Conservation (phyloP, 35 echinoderm and acorn worm species). For the Eucidaris tribuloides region DNA sequence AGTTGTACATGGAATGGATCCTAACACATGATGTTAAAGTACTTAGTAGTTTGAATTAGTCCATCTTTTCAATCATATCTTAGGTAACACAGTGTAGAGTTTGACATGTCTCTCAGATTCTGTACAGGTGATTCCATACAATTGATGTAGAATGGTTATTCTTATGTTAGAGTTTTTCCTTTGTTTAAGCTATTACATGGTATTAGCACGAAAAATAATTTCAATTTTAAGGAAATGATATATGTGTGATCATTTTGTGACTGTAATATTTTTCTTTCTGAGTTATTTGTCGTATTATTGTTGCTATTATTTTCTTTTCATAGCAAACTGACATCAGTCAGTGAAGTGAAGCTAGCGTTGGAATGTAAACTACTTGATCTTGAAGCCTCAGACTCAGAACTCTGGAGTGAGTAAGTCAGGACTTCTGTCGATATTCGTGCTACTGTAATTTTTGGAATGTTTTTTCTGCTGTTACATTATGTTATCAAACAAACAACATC, state of each 20-base stretch:
- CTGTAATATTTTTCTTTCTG: neutral
- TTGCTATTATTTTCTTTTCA: neutral
- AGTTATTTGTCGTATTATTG: constrained; percentile 2
- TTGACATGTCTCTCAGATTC: too few relatives aligned
- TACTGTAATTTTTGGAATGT: too few relatives aligned
- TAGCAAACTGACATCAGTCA: constrained; percentile 67
- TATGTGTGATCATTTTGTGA: neutral
- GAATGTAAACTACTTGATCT: constrained; percentile 64
- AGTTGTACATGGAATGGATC: too few relatives aligned
- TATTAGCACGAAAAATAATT: neutral
- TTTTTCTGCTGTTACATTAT: neutral
- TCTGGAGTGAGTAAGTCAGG: constrained; percentile 55
- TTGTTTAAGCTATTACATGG: neutral
- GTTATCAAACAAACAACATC: neutral
- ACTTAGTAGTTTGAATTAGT: too few relatives aligned
- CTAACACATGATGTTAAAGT: too few relatives aligned
- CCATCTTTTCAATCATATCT: too few relatives aligned
- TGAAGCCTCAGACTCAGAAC: constrained; percentile 64
- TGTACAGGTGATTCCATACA: too few relatives aligned
- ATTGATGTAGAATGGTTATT: neutral
- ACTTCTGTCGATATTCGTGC: neutral
- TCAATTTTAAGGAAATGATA: neutral
- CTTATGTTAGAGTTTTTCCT: neutral
- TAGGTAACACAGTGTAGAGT: too few relatives aligned
- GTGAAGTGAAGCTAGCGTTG: constrained; percentile 41